Evolutionary conservation across 2,113 vertebrate species (phyloP), one percentile per base, ranked within the genome.

Genomic region (Oceanites oceanicus): DNA sequence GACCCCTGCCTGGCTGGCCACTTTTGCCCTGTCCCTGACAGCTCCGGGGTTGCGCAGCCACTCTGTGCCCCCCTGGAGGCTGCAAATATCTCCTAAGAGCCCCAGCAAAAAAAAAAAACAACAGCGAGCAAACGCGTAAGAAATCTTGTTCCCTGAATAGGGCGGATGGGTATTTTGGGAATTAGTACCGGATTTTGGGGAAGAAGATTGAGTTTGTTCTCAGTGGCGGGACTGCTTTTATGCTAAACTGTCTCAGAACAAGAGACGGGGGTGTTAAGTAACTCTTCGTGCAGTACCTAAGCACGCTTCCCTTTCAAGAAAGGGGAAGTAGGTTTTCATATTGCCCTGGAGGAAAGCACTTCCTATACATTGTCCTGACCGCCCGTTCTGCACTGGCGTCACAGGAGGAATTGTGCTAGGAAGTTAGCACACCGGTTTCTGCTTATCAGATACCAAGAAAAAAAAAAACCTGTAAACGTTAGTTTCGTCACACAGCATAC

Each of bases 301-400:
- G 2, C 17, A 22, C 0, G 3, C 44, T 73, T 92, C 29, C 10
- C 21, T 92, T 97, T 79, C 44, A 62, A 30, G 91, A 94, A 96
- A 96, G n/a, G 74, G 77, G 89, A 96, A 92, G 84, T 38, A 70
- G 25, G 40, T 66, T 89, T 92, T 82, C 25, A 8, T 53, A 34
- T 52, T 42, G 14, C 83, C 59, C 12, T 36, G 61, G 29, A 82
- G 77, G 76, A 95, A 25, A 70, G 61, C n/a, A 45, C 18, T 95
- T 87, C 86, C 58, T 0, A 4, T 61, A 62, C 10, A 10, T 44
- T 14, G 52, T 63, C 59, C 63, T 44, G 42, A 63, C 47, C 7
- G 1, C 58, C 49, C 16, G 6, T 59, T 78, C 52, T 11, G 9
- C 0, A 0, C 36, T 89, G 68, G 21, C 0, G 2, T 92, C 91